Evolutionary conservation across 2,113 vertebrate species (phyloP).

Genomic region (Lanius collurio): DNA sequence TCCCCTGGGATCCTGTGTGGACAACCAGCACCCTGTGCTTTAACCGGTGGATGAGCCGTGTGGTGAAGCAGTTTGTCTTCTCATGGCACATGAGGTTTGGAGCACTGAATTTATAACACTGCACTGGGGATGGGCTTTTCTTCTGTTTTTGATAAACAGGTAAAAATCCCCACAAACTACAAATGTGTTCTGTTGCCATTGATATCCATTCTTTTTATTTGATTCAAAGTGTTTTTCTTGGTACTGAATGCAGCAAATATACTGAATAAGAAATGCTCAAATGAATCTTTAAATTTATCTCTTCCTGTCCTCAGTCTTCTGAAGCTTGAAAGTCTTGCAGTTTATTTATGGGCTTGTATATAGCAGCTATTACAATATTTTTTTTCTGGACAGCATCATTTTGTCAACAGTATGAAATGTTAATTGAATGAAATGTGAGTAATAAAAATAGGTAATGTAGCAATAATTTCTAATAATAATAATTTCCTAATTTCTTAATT

Average conservation of each 20-base stretch:
- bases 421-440: slow-evolving; percentile 67
- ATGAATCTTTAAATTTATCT: slow-evolving; percentile 7
- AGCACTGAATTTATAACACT: background rate
- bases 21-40: background rate
- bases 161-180: background rate
- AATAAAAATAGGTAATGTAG: slow-evolving; percentile 27
- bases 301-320: background rate
- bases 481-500: no score
- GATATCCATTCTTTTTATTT: background rate
- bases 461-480: no score
- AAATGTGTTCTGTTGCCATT: background rate
- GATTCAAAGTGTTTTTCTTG: background rate
- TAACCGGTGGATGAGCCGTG: background rate
- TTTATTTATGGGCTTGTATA: slow-evolving; percentile 65
- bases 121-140: background rate
- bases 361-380: slow-evolving; percentile 4
- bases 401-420: slow-evolving; percentile 42
- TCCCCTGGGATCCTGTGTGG: background rate
- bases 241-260: slow-evolving; percentile 10
- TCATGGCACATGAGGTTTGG: background rate
- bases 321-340: background rate
- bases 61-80: background rate
- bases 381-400: background rate
- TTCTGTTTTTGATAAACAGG: background rate
- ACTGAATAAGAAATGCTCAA: background rate